Conservation (phyloP, 2,797 vertebrate species). For the Scarus forsteni region DNA sequence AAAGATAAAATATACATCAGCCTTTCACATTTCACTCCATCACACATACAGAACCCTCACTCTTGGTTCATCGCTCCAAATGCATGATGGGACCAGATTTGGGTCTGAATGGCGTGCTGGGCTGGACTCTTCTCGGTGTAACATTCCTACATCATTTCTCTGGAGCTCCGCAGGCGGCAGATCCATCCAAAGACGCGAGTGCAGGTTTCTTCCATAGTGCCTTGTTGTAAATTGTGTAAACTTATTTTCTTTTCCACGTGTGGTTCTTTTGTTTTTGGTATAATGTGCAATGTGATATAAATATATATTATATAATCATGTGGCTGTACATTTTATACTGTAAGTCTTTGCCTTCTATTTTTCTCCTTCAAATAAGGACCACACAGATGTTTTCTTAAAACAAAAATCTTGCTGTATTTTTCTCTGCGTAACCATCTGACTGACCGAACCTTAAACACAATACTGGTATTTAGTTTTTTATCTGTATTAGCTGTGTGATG, state of each 20-base stretch:
- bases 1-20: too few species aligned
- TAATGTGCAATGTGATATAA: conserved; percentile 91
- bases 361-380: conserved; percentile 59
- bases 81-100: background rate
- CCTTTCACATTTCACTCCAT: too few species aligned
- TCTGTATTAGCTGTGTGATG: conserved; percentile 59
- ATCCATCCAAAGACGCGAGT: conserved; percentile 79
- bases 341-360: conserved; percentile 70
- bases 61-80: too few species aligned
- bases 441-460: conserved; percentile 19
- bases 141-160: conserved; percentile 64
- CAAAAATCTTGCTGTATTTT: conserved; percentile 53
- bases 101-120: conserved; percentile 8
- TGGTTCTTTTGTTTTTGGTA: conserved; percentile 75
- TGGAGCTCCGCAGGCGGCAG: conserved; percentile 93
- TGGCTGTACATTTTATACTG: conserved; percentile 89
- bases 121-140: conserved; percentile 7
- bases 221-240: conserved; percentile 78
- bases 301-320: conserved; percentile 79
- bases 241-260: conserved; percentile 65
- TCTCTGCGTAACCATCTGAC: conserved; percentile 25
- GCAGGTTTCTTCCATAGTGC: conserved; percentile 72
- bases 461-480: conserved; percentile 46
- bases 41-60: too few species aligned
- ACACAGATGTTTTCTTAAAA: conserved; percentile 49